Percentiles rank a stretch among this genome's conserved stretches.
These are phyloP conservation scores for Oophaga sylvatica DNA, from an alignment of 2,797 vertebrate genomes.

Conservation along the genomic window DNA sequence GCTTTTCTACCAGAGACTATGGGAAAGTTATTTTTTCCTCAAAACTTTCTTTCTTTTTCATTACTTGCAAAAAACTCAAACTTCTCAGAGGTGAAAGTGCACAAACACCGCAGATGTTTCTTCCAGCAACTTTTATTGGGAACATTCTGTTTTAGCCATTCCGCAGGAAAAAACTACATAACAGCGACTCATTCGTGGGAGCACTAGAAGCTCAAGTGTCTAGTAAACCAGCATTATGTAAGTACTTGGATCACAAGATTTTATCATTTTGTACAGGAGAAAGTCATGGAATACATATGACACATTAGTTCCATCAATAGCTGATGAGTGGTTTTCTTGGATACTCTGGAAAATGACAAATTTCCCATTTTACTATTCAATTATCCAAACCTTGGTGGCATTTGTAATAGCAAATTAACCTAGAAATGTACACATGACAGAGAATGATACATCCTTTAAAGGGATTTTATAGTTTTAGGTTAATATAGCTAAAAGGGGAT, in stretches of 20 bases:
- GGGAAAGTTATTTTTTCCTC: not conserved
- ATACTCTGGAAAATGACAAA: not conserved
- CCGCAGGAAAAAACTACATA: conserved; percentile 35
- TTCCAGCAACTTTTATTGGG: conserved; percentile 46
- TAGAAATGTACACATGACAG: not conserved
- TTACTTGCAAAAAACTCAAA: conserved; percentile 1
- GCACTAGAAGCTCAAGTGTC: not conserved
- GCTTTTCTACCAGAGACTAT: not conserved
- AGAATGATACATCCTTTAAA: not conserved
- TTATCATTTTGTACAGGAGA: conserved; percentile 2
- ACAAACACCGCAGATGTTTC: conserved; percentile 13
- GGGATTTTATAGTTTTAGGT: not conserved
- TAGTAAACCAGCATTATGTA: conserved; percentile 16
- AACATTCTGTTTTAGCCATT: conserved; percentile 49
- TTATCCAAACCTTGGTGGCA: not conserved
- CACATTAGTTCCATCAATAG: not conserved
- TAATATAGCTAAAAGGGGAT: not conserved
- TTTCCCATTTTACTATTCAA: not conserved
- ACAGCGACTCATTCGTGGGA: not conserved
- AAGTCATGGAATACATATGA: conserved; percentile 3
- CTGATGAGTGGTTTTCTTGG: not conserved
- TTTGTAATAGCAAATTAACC: not conserved
- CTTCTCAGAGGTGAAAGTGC: conserved; percentile 16
- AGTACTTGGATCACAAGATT: not conserved
- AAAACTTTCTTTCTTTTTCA: not conserved